These are phyloP conservation scores for Acrocephalus scirpaceus DNA, from an alignment of 2,797 vertebrate genomes.

Conservation along the genomic window DNA sequence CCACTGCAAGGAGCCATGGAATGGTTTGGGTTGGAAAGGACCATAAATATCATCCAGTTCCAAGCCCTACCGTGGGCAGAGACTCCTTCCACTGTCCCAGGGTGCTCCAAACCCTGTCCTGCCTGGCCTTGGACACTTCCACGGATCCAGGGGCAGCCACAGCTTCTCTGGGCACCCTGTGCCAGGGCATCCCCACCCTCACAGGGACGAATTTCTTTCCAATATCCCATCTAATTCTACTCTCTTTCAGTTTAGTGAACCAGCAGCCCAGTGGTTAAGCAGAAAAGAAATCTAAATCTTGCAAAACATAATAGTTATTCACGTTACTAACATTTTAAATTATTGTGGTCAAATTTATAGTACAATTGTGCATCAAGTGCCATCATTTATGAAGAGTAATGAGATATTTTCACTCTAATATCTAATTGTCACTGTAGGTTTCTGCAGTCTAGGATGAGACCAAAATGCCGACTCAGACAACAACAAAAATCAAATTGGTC, in stretches of 20 bases:
- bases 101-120: rapidly evolving
- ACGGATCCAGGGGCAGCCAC: background rate
- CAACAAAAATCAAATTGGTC: background rate
- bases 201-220: background rate
- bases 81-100: rapidly evolving
- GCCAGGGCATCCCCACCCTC: rapidly evolving
- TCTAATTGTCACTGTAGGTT: background rate
- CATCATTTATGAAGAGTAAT: background rate
- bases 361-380: background rate
- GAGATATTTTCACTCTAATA: background rate
- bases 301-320: background rate
- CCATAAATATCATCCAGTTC: rapidly evolving
- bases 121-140: rapidly evolving
- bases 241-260: background rate
- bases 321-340: background rate
- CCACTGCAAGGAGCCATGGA: background rate
- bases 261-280: background rate
- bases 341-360: background rate
- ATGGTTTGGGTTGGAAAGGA: background rate
- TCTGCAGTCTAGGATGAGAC: background rate
- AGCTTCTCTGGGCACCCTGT: background rate
- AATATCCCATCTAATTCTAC: background rate
- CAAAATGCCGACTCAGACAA: background rate
- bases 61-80: background rate
- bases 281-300: background rate